phyloP scores from a whole-genome alignment of 2,113 vertebrate species.

The Ursus arctos region DNA sequence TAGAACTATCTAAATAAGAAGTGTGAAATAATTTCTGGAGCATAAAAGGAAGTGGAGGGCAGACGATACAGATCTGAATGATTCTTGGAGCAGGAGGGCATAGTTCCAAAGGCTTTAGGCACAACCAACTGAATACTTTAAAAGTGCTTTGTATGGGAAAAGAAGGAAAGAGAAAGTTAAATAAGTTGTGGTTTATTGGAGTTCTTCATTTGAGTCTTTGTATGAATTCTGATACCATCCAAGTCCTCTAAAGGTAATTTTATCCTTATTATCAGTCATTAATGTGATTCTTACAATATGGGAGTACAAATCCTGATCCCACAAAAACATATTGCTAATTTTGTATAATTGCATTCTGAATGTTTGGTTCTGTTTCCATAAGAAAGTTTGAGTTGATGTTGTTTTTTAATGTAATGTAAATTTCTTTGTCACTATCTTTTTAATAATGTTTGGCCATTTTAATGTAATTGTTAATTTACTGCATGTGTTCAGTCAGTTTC shows the following conservation, averaged over 20 bases:
- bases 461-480: neutral
- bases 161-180: neutral
- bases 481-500: neutral
- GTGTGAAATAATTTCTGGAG: neutral
- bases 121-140: neutral
- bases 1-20: neutral
- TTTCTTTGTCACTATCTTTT: neutral
- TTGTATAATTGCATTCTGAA: neutral
- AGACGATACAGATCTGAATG: neutral
- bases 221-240: neutral
- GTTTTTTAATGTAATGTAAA: constrained; percentile 1
- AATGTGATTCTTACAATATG: neutral
- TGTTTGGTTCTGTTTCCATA: neutral
- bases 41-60: neutral
- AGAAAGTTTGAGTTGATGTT: neutral
- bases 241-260: constrained; percentile 6
- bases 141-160: neutral
- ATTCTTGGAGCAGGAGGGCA: neutral
- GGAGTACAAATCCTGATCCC: neutral
- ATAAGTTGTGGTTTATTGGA: neutral
- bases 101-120: neutral
- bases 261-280: neutral
- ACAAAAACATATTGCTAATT: neutral
- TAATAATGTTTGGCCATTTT: neutral
- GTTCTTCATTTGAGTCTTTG: neutral